Evolutionary conservation across 2,797 vertebrate species (phyloP), one percentile per base, ranked within the genome.

Genomic region (Momotus momota): DNA sequence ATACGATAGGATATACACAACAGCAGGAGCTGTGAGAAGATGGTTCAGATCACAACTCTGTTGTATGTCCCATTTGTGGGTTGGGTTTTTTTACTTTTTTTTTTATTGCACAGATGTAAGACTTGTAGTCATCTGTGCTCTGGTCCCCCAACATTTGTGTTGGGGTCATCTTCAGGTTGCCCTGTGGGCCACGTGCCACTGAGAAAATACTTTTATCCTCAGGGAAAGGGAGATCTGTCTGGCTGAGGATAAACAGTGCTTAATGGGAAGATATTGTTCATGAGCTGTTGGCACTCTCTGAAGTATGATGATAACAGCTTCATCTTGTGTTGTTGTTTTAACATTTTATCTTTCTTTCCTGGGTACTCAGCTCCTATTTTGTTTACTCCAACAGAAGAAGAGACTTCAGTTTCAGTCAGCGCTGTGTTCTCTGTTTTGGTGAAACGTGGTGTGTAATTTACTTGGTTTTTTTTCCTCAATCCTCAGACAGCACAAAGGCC

Each of bases 401-500:
- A 45, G 57, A 12, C 46, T 86, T 83, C 17, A 23, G 13, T 35
- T 69, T 93, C 33, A 78, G 19, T 61, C 41, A 69, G 23, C 75
- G 58, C 69, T 92, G 14, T 70, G 10, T 62, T 21, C 29, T 71
- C 62, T 88, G 22, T 80, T 88, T 74, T 69, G 43, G 29, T 90
- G 73, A 95, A 78, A 70, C 40, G n/a, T 31, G 9, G n/a, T 66
- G 14, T 52, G 14, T 72, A 58, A 91, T 35, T 55, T 86, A 7
- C 16, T 80, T 8, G 35, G 35, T 35, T 70, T 66, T 26, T 51
- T 51, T 80, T 31, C 48, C 86, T 96, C 54, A 81, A 80, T 97
- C 72, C 72, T 77, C 97, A 99, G 99, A 99, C 93, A 98, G 98
- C 93, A 98, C 98, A 25, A 99, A 98, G 94, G 15, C 98, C 29